phyloP scores from a whole-genome alignment of 2,888 invertebrate genomes.

The Tipula confusa region DNA sequence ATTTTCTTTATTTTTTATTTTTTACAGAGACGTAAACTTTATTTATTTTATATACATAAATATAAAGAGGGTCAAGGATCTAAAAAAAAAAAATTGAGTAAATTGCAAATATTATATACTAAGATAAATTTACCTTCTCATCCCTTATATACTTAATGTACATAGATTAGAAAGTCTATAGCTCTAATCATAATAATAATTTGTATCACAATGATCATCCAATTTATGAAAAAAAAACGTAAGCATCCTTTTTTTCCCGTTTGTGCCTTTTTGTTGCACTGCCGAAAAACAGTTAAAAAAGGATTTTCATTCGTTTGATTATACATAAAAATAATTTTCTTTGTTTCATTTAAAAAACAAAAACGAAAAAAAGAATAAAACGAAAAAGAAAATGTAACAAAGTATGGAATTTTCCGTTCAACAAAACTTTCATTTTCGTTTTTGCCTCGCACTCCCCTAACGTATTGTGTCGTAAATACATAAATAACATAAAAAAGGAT shows the following conservation, averaged over 20 bases:
- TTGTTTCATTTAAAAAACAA: neutral
- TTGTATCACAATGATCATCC: neutral
- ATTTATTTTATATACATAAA: too few relatives aligned
- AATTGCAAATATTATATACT: neutral
- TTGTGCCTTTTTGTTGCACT: neutral
- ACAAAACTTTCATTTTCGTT: neutral
- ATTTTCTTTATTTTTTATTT: too few relatives aligned
- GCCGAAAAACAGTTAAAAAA: neutral
- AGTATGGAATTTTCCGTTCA: neutral
- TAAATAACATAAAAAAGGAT: constrained; percentile 3
- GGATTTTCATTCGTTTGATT: neutral
- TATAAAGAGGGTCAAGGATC: neutral
- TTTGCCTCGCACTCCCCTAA: neutral
- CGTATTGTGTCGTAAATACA: neutral
- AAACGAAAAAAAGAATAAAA: too few relatives aligned
- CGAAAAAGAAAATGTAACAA: too few relatives aligned
- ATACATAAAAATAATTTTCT: neutral
- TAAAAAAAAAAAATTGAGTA: neutral
- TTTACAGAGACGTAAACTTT: neutral
- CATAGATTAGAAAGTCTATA: neutral
- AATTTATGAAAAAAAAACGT: neutral
- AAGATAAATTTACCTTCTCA: too few relatives aligned
- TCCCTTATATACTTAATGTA: too few relatives aligned
- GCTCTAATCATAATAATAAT: neutral
- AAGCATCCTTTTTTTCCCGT: neutral